Conservation (phyloP, 2,888 invertebrate species). For the Andricus quercusramuli region DNA sequence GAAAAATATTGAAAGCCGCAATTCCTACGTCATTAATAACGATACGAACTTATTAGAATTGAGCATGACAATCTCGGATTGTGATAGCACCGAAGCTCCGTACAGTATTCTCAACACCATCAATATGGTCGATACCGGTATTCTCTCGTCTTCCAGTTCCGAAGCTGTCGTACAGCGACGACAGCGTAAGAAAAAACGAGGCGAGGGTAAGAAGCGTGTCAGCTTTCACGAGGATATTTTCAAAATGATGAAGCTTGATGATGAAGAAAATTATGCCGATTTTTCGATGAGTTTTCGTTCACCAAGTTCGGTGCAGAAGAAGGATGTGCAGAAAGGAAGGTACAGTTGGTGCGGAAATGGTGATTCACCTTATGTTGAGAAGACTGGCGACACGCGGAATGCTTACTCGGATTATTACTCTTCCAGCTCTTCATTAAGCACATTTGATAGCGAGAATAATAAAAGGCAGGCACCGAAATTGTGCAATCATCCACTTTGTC, state of each 20-base stretch:
- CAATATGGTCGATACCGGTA: conserved; percentile 74
- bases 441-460: conserved; percentile 64
- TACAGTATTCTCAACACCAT: conserved; percentile 76
- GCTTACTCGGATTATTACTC: conserved; percentile 86
- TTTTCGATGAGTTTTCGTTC: conserved; percentile 81
- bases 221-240: conserved; percentile 92
- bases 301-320: conserved; percentile 82
- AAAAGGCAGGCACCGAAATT: conserved; percentile 53
- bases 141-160: conserved; percentile 73
- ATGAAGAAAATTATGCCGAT: conserved; percentile 88
- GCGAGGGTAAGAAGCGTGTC: conserved; percentile 88
- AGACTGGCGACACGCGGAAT: conserved; percentile 81
- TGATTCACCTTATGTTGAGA: conserved; percentile 82
- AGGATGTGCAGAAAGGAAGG: conserved; percentile 83
- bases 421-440: conserved; percentile 78
- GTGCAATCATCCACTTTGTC: conserved; percentile 43
- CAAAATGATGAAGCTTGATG: conserved; percentile 90
- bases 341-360: conserved; percentile 92
- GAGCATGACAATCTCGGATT: conserved; percentile 77
- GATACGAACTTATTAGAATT: conserved; percentile 76
- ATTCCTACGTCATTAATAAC: conserved; percentile 77
- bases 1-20: conserved; percentile 71
- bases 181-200: conserved; percentile 86
- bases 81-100: conserved; percentile 74
- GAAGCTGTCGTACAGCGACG: conserved; percentile 85